Conservation (phyloP, 2,888 invertebrate genomes). For the Ophion ellenae region DNA sequence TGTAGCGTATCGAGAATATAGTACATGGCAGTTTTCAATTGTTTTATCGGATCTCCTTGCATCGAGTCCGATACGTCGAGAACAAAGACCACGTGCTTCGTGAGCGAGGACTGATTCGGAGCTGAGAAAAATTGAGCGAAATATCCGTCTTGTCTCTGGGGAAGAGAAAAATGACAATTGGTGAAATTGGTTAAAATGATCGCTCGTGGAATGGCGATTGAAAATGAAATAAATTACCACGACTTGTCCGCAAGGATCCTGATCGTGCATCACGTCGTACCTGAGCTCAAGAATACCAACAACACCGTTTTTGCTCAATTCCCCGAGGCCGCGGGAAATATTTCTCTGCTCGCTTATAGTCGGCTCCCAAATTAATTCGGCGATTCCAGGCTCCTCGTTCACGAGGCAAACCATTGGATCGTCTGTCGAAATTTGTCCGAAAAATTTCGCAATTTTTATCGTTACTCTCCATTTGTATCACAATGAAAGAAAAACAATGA, state of each 20-base stretch:
- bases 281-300: constrained; percentile 45
- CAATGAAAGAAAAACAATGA: not conserved
- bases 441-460: not conserved
- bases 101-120: constrained; percentile 24
- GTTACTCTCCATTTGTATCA: not conserved
- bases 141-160: constrained; percentile 30
- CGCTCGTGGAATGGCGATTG: not conserved
- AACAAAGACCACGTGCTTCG: constrained; percentile 53
- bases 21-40: constrained; percentile 36
- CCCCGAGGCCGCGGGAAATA: constrained; percentile 27
- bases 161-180: not conserved
- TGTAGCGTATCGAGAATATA: constrained; percentile 38
- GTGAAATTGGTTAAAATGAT: not conserved
- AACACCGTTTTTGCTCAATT: constrained; percentile 21
- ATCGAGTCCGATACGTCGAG: constrained; percentile 47
- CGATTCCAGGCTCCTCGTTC: constrained; percentile 43
- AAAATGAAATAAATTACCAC: constrained; percentile 28
- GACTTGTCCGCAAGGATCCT: constrained; percentile 53
- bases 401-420: constrained; percentile 35
- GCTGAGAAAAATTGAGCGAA: constrained; percentile 52
- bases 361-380: constrained; percentile 47
- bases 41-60: constrained; percentile 44
- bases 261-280: constrained; percentile 42
- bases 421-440: constrained; percentile 2
- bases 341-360: constrained; percentile 51